Conservation (phyloP, 2,797 vertebrate species). For the Micrastur ruficollis region DNA sequence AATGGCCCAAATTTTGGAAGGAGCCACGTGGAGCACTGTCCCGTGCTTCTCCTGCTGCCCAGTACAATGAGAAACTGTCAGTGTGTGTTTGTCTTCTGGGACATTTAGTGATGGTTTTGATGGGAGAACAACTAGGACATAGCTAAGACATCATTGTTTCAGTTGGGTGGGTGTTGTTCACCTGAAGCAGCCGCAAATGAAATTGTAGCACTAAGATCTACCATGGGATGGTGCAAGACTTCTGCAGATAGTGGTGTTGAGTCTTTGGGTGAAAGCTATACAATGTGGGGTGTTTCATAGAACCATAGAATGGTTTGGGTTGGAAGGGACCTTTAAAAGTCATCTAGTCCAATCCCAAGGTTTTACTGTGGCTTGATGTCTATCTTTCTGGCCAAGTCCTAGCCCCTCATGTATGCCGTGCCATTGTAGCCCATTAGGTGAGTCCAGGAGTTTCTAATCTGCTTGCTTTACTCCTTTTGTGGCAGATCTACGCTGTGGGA, state of each 20-base stretch:
- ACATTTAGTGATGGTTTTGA: background rate
- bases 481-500: constrained; percentile 79
- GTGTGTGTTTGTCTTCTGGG: background rate
- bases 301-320: background rate
- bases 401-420: accelerated
- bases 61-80: background rate
- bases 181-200: background rate
- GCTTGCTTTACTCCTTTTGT: background rate
- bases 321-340: background rate
- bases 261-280: background rate
- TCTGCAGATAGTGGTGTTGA: background rate
- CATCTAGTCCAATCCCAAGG: background rate
- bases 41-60: background rate
- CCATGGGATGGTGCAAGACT: background rate
- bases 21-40: accelerated
- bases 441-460: background rate
- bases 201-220: background rate
- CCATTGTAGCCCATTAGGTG: accelerated
- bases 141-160: background rate
- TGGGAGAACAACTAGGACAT: background rate
- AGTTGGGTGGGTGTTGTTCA: background rate
- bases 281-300: background rate
- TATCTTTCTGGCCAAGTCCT: background rate
- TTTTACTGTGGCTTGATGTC: background rate
- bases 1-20: background rate